Evolutionary conservation across 2,797 vertebrate species (phyloP).

Genomic region (Spinibarbus caldwelli): DNA sequence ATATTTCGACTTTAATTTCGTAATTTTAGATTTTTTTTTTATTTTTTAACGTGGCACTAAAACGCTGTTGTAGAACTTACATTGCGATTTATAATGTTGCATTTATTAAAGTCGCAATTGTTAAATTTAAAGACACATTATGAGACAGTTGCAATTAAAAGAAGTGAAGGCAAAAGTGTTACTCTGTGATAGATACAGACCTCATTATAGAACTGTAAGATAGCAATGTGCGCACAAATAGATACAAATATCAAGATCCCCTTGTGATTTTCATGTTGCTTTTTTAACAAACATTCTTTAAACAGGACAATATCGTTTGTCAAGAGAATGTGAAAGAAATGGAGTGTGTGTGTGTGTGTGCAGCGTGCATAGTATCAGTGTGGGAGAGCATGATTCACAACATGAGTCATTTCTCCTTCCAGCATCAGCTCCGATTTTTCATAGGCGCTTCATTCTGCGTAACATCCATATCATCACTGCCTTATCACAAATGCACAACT

Average conservation of each 20-base stretch:
- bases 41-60: not conserved
- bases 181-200: not conserved
- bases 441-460: slow-evolving; percentile 65
- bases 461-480: slow-evolving; percentile 16
- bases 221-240: not conserved
- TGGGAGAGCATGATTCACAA: slow-evolving; percentile 78
- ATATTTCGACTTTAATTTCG: not conserved
- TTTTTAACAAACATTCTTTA: slow-evolving; percentile 15
- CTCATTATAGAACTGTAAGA: not conserved
- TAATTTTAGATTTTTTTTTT: no score
- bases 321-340: slow-evolving; percentile 28
- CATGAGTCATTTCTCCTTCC: slow-evolving; percentile 76
- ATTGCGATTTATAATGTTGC: not conserved
- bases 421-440: slow-evolving; percentile 67
- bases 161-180: not conserved
- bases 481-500: slow-evolving; percentile 53
- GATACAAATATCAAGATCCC: not conserved
- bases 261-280: not conserved
- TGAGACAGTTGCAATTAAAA: not conserved
- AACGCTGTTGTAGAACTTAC: not conserved
- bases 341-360: slow-evolving; percentile 57
- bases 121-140: not conserved
- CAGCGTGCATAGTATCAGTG: slow-evolving; percentile 40
- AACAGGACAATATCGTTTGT: slow-evolving; percentile 4
- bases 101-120: not conserved